Percentiles rank a stretch among this genome's conserved stretches.
Conservation (phyloP, 2,888 invertebrate species). For the Drosophila anceps region DNA sequence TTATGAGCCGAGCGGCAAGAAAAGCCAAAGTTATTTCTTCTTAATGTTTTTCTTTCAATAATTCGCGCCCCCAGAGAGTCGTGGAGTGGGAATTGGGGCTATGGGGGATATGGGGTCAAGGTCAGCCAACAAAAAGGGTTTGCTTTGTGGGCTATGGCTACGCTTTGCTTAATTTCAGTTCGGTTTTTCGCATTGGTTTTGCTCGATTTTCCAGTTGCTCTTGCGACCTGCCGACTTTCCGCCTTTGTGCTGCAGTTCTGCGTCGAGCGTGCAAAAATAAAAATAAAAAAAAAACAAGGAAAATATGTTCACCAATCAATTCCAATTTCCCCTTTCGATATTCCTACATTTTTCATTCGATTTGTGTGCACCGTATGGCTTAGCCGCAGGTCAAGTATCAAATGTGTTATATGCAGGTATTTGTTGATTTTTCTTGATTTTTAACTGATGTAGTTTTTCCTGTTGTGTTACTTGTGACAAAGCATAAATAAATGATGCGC, state of each 20-base stretch:
- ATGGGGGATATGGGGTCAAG: slow-evolving; percentile 25
- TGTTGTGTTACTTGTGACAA: not conserved
- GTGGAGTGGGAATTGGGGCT: not conserved
- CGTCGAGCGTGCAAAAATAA: not conserved
- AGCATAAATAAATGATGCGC: slow-evolving; percentile 8
- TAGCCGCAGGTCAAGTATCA: slow-evolving; percentile 30
- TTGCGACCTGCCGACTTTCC: not conserved
- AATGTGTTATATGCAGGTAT: slow-evolving; percentile 24
- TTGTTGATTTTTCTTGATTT: not conserved
- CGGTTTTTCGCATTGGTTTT: slow-evolving; percentile 15
- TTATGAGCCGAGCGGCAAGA: slow-evolving; percentile 30
- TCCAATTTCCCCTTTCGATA: not conserved
- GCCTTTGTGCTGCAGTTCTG: slow-evolving; percentile 27
- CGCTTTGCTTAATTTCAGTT: slow-evolving; percentile 18
- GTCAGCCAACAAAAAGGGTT: slow-evolving; percentile 37
- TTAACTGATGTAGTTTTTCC: not conserved
- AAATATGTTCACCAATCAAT: slow-evolving; percentile 38
- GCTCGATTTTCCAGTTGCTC: slow-evolving; percentile 4
- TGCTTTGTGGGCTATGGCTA: slow-evolving; percentile 22
- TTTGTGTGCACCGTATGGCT: slow-evolving; percentile 3
- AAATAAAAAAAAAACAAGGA: not conserved
- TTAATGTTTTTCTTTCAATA: slow-evolving; percentile 75
- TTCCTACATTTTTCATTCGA: not conserved
- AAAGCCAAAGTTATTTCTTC: slow-evolving; percentile 32
- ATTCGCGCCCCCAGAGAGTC: slow-evolving; percentile 38